Evolutionary conservation across 2,888 invertebrate species (phyloP).

Genomic region (Polydrusus cervinus): DNA sequence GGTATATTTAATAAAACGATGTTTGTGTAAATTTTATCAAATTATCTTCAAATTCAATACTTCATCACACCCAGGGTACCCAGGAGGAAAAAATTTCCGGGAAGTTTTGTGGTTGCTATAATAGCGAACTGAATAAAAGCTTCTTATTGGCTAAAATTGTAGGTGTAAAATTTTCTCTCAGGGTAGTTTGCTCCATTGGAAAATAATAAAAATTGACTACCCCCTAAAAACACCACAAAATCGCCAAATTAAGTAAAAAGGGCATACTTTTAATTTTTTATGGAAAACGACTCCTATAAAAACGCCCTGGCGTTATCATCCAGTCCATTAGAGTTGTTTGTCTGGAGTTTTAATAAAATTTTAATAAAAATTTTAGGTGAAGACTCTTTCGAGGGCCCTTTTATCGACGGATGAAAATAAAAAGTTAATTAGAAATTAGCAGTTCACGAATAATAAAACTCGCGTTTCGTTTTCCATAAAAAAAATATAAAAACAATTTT

Average conservation of each 20-base stretch:
- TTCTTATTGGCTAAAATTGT: no score
- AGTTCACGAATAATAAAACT: background rate
- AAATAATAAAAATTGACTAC: slow-evolving; percentile 9
- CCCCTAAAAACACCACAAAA: slow-evolving; percentile 17
- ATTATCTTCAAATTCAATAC: no score
- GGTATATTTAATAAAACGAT: no score
- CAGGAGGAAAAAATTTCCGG: no score
- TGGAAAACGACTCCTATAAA: slow-evolving; percentile 36
- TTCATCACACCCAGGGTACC: no score
- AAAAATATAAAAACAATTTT: slow-evolving; percentile 14
- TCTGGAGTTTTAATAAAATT: slow-evolving; percentile 46
- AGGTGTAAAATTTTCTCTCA: background rate
- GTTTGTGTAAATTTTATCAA: no score
- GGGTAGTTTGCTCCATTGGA: background rate
- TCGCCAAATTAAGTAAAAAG: slow-evolving; percentile 17
- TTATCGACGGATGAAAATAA: slow-evolving; percentile 40
- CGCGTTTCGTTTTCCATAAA: slow-evolving; percentile 1
- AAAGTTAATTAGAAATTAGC: slow-evolving; percentile 41
- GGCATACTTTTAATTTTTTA: slow-evolving; percentile 32
- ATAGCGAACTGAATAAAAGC: no score
- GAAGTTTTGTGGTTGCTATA: no score
- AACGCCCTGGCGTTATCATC: slow-evolving; percentile 14
- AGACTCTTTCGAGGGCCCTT: slow-evolving; percentile 13
- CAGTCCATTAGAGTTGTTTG: slow-evolving; percentile 36
- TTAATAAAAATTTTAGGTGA: slow-evolving; percentile 40